Evolutionary conservation across 2,797 vertebrate species (phyloP).

Genomic region (Helarctos malayanus): DNA sequence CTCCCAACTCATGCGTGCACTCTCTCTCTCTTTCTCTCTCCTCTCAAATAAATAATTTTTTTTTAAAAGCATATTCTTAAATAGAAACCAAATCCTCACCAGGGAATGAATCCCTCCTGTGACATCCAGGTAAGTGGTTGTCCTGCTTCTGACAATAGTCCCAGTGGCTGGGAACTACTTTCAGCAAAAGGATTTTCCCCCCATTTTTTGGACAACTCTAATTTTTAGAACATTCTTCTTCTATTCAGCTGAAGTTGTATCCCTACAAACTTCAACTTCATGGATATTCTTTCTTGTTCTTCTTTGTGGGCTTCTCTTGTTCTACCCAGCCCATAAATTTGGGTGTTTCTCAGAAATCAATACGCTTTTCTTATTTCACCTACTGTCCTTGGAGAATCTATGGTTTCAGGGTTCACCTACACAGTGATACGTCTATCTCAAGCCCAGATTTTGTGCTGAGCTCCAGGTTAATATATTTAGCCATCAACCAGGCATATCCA

Average conservation of each 20-base stretch:
- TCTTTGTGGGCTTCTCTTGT: background rate
- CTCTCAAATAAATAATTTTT: background rate
- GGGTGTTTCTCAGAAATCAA: background rate
- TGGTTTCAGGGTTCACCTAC: background rate
- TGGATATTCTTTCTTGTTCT: background rate
- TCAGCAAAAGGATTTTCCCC: background rate
- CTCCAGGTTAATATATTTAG: background rate
- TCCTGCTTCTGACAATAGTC: background rate
- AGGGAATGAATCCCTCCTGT: background rate
- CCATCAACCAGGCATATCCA: background rate
- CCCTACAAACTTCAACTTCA: background rate
- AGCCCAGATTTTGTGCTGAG: background rate
- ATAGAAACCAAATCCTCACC: background rate
- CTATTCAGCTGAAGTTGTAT: conserved; percentile 13
- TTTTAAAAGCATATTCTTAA: background rate
- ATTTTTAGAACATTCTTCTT: conserved; percentile 44
- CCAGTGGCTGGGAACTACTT: background rate
- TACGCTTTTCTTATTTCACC: conserved; percentile 15
- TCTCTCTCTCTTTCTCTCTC: background rate
- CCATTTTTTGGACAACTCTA: background rate
- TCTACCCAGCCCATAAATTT: background rate
- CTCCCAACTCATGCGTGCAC: accelerated
- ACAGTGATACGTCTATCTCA: background rate
- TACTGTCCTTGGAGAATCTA: background rate
- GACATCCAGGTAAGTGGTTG: background rate